Base-by-base conservation (phyloP, 2,113 vertebrate species). In the Eretmochelys imbricata region DNA sequence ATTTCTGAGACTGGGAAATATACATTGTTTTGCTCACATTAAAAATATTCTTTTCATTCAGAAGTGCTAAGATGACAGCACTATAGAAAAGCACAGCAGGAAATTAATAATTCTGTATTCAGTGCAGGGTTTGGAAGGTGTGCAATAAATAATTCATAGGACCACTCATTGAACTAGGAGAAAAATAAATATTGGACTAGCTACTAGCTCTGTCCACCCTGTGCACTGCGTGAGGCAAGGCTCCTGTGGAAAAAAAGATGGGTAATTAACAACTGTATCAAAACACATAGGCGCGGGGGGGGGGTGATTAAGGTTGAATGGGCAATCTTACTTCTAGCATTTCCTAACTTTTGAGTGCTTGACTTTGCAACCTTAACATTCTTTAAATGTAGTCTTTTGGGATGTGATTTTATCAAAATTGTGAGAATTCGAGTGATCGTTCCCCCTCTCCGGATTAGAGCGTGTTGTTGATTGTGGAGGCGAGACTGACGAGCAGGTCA, bases 371-470 rank as follows among this genome's bases (percentile, higher is more conserved):
- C n/a, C 8, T 57, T 55, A 55, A 46, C 81, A 82, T 82, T 46
- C 81, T 57, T 82, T 27, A 16, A 27, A 14, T 24, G 5, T 5
- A 14, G 9, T 29, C 38, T 42, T 57, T 59, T 20, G 25, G 16
- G 24, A 12, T 29, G 38, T 9, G 25, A 29, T 59, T 53, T 48
- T 57, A 42, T 57, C 25, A 12, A 27, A 46, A 31, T 19, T 31
- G 8, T 1, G 89, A 80, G 80, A 84, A 82, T 38, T 65, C 46
- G 76, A 91, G 46, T 59, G 27, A n/a, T 4, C 16, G 0, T 6
- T 49, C 29, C 62, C 29, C 95, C 82, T 89, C 16, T 35, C 91
- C 87, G 27, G 82, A 87, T 81, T 94, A 94, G 62, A 92, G 38
- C 22, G 16, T 29, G 69, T 1, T n/a, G 29, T 91, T 92, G 89